phyloP scores from a whole-genome alignment of 23 tunicate species.

The Halocynthia roretzi region DNA sequence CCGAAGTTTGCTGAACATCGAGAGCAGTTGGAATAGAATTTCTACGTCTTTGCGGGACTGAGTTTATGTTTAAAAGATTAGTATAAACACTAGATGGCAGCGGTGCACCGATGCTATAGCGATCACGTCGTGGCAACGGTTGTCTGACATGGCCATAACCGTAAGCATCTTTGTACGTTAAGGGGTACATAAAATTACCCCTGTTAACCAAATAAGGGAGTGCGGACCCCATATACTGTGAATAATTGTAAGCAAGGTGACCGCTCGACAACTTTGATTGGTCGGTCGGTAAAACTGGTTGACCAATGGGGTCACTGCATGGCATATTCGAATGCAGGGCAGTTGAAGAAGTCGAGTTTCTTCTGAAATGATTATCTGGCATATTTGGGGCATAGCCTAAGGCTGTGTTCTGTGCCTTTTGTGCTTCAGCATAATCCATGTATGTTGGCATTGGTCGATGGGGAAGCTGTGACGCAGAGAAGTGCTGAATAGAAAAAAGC shows the following conservation, averaged over 20 bases:
- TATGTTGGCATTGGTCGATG: slow-evolving; percentile 5
- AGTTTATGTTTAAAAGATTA: background rate
- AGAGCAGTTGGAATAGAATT: slow-evolving; percentile 17
- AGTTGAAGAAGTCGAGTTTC: slow-evolving; percentile 1
- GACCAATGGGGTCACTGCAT: background rate
- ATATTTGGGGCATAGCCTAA: too few species aligned
- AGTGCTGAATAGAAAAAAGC: background rate
- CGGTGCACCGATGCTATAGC: slow-evolving; percentile 22
- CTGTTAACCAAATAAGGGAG: background rate
- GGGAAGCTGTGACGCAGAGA: background rate
- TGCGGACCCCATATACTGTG: background rate
- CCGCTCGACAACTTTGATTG: background rate
- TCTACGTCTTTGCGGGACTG: background rate
- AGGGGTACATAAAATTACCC: too few species aligned
- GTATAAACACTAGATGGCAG: background rate
- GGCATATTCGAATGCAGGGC: background rate
- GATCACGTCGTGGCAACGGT: background rate
- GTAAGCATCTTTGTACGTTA: background rate
- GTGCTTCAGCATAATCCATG: background rate
- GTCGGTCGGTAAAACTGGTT: background rate
- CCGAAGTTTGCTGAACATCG: slow-evolving; percentile 15
- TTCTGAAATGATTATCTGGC: background rate
- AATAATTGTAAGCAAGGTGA: background rate
- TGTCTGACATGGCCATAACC: background rate
- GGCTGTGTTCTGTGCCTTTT: background rate